A percentile compares a stretch with the other conserved stretches of the same genome.
Evolutionary conservation across 53 echinoderm and acorn worm genomes (phyloP).

Genomic region (Pentamera pediparva): DNA sequence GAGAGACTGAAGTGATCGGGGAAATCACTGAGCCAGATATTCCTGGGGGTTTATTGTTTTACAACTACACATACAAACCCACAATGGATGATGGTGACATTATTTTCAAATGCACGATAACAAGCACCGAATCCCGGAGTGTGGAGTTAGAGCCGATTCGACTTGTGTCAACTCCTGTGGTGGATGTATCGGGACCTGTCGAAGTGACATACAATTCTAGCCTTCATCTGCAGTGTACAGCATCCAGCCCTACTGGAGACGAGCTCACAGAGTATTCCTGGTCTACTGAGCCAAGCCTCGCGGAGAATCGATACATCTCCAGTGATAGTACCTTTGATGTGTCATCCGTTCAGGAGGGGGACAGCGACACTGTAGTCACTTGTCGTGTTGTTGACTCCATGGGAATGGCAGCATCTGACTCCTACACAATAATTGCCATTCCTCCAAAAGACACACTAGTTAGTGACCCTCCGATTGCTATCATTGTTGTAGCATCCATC

Average conservation of each 20-base stretch:
- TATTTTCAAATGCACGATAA: neutral
- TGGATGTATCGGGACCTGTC: neutral
- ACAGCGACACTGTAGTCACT: neutral
- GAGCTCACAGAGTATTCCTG: neutral
- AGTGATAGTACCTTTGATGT: neutral
- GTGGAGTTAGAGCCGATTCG: neutral
- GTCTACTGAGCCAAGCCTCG: neutral
- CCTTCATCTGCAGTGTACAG: neutral
- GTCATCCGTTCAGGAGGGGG: neutral
- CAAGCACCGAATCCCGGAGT: neutral
- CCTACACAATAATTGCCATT: neutral
- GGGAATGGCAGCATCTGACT: neutral
- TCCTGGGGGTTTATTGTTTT: conserved; percentile 16
- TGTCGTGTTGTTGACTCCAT: neutral
- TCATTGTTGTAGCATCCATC: conserved; percentile 3
- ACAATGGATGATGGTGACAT: neutral
- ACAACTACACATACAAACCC: conserved; percentile 9
- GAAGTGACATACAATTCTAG: neutral
- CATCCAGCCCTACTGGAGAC: neutral
- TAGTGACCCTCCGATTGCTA: neutral
- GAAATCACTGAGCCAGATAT: neutral
- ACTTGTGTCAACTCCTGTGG: neutral
- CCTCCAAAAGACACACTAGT: neutral
- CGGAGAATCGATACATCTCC: neutral
- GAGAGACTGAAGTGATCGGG: neutral